Base-by-base conservation (phyloP, 2,113 vertebrate genomes). In the Actenoides hombroni region DNA sequence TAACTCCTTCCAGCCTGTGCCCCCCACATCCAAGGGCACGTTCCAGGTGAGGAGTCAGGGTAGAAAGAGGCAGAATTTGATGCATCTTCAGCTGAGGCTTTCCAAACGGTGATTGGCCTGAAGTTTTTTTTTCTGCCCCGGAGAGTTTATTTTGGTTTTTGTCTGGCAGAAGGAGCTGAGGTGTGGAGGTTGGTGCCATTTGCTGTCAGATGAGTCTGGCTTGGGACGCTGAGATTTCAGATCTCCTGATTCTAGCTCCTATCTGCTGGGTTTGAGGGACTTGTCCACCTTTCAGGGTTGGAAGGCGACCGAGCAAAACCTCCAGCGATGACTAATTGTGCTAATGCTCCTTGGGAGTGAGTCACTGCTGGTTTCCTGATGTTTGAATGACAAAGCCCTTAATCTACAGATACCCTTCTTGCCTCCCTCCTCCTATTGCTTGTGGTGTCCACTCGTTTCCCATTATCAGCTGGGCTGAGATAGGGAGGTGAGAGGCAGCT, bases 1-100 rank as follows among this genome's bases (percentile, higher is more conserved):
- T 81, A 86, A 82, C 70, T 87, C 92, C 67, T 95, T 84, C 69
- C 67, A 31, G 20, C 10, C 78, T n/a, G 33, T 44, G 35, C 10
- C 56, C 56, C 70, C 77, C 21, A 31, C 6, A n/a, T 15, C 44
- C 53, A 10, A 18, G 65, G 78, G 48, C 23, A 6, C 2, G 4
- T 67, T 33, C 56, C 19, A 2, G 2, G 20, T 24, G 56, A 57
- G 71, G 70, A 33, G 14, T 1, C 8, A 3, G 37, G 0, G 0
- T 3, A 2, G 0, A 11, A 56, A 11, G 3, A 1, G 0, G 5
- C 6, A 48, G 39, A 33, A 68, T 16, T 40, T 9, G 20, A 26
- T n/a, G 31, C 28, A 0, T 24, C 53, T 63, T n/a, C 70, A 39
- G 33, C 57, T 11, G 33, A 53, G 31, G 59, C 26, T 87, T 68